These are phyloP conservation scores for Listrodromus nycthemerus DNA, from an alignment of 2,888 invertebrate genomes.

Conservation along the genomic window DNA sequence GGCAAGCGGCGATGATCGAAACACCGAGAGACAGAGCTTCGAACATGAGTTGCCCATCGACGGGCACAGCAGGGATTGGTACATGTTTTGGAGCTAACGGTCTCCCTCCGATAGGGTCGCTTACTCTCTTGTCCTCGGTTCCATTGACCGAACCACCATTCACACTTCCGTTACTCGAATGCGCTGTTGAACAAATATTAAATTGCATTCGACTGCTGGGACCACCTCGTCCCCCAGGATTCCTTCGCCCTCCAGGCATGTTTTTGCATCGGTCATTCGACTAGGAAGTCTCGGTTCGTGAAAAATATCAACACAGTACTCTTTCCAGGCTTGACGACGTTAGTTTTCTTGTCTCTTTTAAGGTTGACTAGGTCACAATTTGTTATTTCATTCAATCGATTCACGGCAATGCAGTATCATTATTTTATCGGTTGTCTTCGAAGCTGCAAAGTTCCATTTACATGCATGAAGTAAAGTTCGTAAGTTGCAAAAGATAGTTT, in stretches of 20 bases:
- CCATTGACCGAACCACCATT: slow-evolving; percentile 51
- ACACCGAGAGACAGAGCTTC: slow-evolving; percentile 94
- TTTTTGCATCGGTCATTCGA: slow-evolving; percentile 85
- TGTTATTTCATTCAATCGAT: not conserved
- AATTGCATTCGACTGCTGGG: slow-evolving; percentile 84
- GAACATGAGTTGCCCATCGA: slow-evolving; percentile 93
- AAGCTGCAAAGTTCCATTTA: not conserved
- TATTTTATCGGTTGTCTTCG: not conserved
- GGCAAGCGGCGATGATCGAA: slow-evolving; percentile 90
- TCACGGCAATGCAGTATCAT: not conserved
- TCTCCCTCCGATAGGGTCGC: slow-evolving; percentile 78
- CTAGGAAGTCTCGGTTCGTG: slow-evolving; percentile 57
- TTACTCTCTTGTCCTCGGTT: slow-evolving; percentile 77
- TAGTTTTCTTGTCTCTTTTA: not conserved
- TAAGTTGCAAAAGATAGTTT: not conserved
- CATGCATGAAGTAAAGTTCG: not conserved
- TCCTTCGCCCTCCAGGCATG: slow-evolving; percentile 82
- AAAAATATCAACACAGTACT: not conserved
- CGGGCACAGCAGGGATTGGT: slow-evolving; percentile 91
- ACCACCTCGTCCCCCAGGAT: slow-evolving; percentile 77
- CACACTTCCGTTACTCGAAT: slow-evolving; percentile 53
- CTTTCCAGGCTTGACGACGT: not conserved
- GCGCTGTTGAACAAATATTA: slow-evolving; percentile 53
- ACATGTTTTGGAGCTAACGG: slow-evolving; percentile 91
- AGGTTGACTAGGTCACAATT: not conserved